Percentiles rank a stretch among this genome's conserved stretches.
These are phyloP conservation scores for Atethmia centrago DNA, from an alignment of 2,888 invertebrate genomes.

Conservation along the genomic window DNA sequence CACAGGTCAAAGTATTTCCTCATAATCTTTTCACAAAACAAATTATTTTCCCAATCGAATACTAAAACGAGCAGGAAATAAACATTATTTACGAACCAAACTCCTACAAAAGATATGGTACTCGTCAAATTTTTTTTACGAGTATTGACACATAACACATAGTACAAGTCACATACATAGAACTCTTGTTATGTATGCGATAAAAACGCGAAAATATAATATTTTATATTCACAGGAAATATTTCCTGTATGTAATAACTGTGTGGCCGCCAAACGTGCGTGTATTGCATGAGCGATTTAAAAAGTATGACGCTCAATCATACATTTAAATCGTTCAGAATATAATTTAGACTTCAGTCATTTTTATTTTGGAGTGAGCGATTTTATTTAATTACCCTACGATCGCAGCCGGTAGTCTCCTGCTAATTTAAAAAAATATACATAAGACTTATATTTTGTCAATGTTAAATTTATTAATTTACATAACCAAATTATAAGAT, in stretches of 20 bases:
- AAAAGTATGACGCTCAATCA: not conserved
- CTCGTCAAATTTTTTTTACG: slow-evolving; percentile 29
- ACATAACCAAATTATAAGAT: no score
- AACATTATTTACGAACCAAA: no score
- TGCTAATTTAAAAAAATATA: no score
- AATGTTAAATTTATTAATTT: no score
- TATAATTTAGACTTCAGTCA: not conserved
- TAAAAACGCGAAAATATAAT: slow-evolving; percentile 11
- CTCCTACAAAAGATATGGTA: not conserved
- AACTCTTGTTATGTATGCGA: not conserved
- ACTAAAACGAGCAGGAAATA: no score
- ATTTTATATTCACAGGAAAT: slow-evolving; percentile 27
- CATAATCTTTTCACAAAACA: not conserved
- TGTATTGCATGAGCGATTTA: not conserved
- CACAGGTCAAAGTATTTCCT: not conserved
- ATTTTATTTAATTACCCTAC: not conserved
- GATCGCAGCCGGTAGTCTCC: no score
- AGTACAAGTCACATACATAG: not conserved
- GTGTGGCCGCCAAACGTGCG: slow-evolving; percentile 6
- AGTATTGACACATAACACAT: slow-evolving; percentile 17
- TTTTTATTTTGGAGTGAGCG: not conserved
- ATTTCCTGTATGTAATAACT: slow-evolving; percentile 7
- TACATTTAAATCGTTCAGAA: no score
- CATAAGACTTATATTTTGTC: no score
- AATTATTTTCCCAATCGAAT: not conserved